phyloP scores from a whole-genome alignment of 2,113 vertebrate species.

The Cyphotilapia sp. region DNA sequence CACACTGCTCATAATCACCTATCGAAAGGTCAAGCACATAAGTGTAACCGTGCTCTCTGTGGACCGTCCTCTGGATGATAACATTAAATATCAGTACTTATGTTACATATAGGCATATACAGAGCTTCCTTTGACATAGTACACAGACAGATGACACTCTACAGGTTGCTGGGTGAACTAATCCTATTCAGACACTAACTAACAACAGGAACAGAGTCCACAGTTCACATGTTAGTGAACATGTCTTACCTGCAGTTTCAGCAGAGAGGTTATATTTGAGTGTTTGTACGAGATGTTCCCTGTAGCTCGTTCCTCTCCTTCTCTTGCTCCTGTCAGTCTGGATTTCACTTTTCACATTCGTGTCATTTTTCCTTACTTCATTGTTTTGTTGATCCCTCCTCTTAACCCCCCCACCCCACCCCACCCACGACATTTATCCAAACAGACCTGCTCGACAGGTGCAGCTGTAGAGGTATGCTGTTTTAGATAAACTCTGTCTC shows the following conservation, averaged over 20 bases:
- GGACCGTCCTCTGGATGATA: not conserved
- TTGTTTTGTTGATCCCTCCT: not conserved
- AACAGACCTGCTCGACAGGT: slow-evolving; percentile 44
- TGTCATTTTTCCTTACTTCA: not conserved
- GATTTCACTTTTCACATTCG: not conserved
- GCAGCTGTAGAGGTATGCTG: not conserved
- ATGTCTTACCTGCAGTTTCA: not conserved
- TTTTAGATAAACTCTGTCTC: not conserved
- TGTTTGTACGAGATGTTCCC: not conserved
- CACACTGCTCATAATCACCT: not conserved
- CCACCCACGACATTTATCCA: not conserved
- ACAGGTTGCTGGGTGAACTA: not conserved
- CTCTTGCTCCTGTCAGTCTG: not conserved
- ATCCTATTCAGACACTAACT: not conserved
- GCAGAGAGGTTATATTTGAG: not conserved
- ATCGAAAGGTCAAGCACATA: not conserved
- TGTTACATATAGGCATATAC: not conserved
- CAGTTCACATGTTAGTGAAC: not conserved
- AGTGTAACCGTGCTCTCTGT: accelerated
- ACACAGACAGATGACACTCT: not conserved
- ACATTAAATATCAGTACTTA: not conserved
- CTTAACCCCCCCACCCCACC: accelerated
- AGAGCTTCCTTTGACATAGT: not conserved
- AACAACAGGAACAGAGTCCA: not conserved
- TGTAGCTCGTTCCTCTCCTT: not conserved